Percentiles rank a stretch among this genome's conserved stretches.
phyloP scores from a whole-genome alignment of 2,888 invertebrate species.

The Tenthredo notha region DNA sequence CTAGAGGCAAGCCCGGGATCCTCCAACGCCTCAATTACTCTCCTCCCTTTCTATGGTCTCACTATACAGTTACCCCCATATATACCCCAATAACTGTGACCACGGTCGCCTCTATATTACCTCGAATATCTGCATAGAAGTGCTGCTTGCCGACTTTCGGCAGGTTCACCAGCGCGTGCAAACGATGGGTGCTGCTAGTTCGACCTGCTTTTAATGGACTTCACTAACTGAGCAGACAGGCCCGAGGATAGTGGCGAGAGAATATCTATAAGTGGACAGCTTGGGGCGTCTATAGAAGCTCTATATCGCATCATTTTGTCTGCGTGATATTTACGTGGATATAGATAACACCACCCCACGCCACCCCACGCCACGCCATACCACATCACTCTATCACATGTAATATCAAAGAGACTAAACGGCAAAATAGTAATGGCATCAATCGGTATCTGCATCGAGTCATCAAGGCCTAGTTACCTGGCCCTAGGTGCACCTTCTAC shows the following conservation, averaged over 20 bases:
- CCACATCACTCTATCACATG: neutral
- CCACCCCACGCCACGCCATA: neutral
- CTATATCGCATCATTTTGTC: neutral
- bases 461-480: neutral
- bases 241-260: slow-evolving; percentile 19
- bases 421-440: slow-evolving; percentile 7
- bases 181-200: slow-evolving; percentile 22
- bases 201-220: slow-evolving; percentile 44
- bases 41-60: slow-evolving; percentile 20
- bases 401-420: slow-evolving; percentile 26
- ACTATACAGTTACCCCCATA: slow-evolving; percentile 7
- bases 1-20: slow-evolving; percentile 4
- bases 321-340: neutral
- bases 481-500: slow-evolving; percentile 8
- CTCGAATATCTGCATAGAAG: slow-evolving; percentile 40
- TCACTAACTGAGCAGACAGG: slow-evolving; percentile 7
- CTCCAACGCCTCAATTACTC: slow-evolving; percentile 43
- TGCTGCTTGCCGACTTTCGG: slow-evolving; percentile 23
- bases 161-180: slow-evolving; percentile 22
- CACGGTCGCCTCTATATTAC: slow-evolving; percentile 45
- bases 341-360: neutral
- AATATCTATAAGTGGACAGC: neutral
- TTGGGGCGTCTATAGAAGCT: slow-evolving; percentile 3
- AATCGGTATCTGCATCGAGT: slow-evolving; percentile 17
- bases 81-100: slow-evolving; percentile 48